phyloP scores from a whole-genome alignment of 2,888 invertebrate species.

The Pristionchus entomophagus region DNA sequence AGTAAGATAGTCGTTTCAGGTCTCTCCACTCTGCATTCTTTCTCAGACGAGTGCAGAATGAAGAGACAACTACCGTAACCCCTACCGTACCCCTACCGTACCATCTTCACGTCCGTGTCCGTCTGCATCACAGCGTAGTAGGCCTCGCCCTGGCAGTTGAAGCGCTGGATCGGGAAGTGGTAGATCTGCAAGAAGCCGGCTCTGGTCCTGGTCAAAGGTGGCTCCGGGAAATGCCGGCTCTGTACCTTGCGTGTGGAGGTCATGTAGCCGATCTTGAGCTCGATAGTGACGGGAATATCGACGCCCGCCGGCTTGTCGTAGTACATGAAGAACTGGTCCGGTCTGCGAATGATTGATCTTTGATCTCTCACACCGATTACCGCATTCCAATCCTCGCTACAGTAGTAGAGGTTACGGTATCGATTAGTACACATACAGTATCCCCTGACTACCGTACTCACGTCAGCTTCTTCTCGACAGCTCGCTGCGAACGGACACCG shows the following conservation, averaged over 20 bases:
- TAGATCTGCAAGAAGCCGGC: slow-evolving; percentile 22
- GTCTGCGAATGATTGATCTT: neutral
- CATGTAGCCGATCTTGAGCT: slow-evolving; percentile 34
- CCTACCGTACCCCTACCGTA: neutral
- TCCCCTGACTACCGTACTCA: slow-evolving; percentile 8
- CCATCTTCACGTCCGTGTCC: slow-evolving; percentile 30
- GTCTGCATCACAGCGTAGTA: slow-evolving; percentile 22
- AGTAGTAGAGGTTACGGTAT: neutral
- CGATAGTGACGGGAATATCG: slow-evolving; percentile 16
- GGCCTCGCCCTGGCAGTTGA: neutral
- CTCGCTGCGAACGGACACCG: neutral
- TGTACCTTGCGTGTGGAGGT: slow-evolving; percentile 6
- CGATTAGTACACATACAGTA: too few relatives aligned
- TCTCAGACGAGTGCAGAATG: too few relatives aligned
- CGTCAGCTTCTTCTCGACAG: slow-evolving; percentile 7
- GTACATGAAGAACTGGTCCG: slow-evolving; percentile 6
- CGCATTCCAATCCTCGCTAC: neutral
- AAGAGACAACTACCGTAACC: too few relatives aligned
- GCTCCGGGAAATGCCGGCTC: neutral
- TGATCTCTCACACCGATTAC: neutral
- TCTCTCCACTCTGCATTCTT: too few relatives aligned
- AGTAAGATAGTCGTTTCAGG: too few relatives aligned
- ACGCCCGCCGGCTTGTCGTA: neutral
- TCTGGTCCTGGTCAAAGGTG: neutral
- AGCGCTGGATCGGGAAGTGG: slow-evolving; percentile 40